Percentiles rank a stretch among this genome's conserved stretches.
Conservation (phyloP, 2,888 invertebrate genomes). For the Tiphia femorata region DNA sequence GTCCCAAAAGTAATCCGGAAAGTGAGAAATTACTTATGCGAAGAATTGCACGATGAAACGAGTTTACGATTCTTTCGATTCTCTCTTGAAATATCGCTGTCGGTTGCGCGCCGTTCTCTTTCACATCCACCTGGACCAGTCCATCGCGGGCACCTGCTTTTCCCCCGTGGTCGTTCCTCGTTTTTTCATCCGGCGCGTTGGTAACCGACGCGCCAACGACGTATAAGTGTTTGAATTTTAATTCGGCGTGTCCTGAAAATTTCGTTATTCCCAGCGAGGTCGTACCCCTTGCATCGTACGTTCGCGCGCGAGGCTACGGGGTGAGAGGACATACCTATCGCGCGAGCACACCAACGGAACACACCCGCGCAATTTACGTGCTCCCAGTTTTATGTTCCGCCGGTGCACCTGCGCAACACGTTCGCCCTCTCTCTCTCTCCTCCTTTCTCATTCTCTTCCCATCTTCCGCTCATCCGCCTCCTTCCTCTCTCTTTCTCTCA, state of each 20-base stretch:
- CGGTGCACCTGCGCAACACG: conserved; percentile 38
- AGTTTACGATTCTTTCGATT: no score
- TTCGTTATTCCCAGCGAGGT: conserved; percentile 34
- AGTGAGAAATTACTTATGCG: no score
- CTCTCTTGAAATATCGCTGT: no score
- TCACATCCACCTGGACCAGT: background rate
- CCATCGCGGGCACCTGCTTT: background rate
- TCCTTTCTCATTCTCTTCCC: background rate
- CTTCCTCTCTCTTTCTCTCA: background rate
- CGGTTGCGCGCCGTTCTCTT: background rate
- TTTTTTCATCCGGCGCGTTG: background rate
- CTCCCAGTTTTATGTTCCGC: conserved; percentile 31
- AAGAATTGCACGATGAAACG: no score
- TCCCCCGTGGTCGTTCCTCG: background rate
- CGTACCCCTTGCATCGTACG: conserved; percentile 25
- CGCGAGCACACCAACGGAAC: background rate
- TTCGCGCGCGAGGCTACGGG: conserved; percentile 15
- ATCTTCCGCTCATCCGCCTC: no score
- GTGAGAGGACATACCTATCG: background rate
- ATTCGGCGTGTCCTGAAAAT: conserved; percentile 36
- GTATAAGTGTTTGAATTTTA: conserved; percentile 41
- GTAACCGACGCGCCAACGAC: background rate
- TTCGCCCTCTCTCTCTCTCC: conserved; percentile 6
- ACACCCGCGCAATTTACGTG: conserved; percentile 29
- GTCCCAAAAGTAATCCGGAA: no score